Evolutionary conservation across 2,797 vertebrate genomes (phyloP).

Genomic region (Tinamus major): DNA sequence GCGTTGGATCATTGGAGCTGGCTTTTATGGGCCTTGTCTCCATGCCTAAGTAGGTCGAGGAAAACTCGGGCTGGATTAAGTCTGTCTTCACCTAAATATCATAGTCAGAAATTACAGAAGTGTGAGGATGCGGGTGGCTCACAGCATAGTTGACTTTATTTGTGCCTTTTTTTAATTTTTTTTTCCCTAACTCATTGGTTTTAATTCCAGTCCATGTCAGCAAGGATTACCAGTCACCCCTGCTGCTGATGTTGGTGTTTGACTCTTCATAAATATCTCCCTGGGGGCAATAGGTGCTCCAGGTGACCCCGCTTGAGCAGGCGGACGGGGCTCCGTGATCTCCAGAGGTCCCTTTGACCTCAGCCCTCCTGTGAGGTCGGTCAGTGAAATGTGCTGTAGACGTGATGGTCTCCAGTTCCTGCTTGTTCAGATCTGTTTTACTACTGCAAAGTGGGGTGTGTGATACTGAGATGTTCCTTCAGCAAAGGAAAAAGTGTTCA

Average conservation of each 20-base stretch:
- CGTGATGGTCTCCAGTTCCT: background rate
- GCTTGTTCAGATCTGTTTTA: background rate
- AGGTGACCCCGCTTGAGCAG: background rate
- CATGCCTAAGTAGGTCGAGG: background rate
- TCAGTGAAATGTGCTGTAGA: background rate
- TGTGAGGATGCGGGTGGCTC: background rate
- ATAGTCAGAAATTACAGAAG: background rate
- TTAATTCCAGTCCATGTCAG: background rate
- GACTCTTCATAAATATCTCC: background rate
- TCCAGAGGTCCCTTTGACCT: too few species aligned
- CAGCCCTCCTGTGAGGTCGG: background rate
- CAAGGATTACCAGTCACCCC: background rate
- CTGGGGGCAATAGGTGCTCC: background rate
- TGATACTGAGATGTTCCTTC: rapidly evolving
- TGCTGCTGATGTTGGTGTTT: background rate
- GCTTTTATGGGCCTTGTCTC: background rate
- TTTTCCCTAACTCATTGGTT: background rate
- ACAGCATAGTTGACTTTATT: background rate
- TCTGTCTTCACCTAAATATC: background rate
- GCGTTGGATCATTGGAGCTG: background rate
- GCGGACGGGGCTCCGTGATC: too few species aligned
- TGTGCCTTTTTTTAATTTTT: background rate
- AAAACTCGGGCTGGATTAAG: background rate
- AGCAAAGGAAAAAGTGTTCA: background rate
- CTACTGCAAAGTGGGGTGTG: background rate